Percentiles rank a stretch among this genome's conserved stretches.
phyloP scores from a whole-genome alignment of 2,888 invertebrate species.

The Andrena hattorfiana region DNA sequence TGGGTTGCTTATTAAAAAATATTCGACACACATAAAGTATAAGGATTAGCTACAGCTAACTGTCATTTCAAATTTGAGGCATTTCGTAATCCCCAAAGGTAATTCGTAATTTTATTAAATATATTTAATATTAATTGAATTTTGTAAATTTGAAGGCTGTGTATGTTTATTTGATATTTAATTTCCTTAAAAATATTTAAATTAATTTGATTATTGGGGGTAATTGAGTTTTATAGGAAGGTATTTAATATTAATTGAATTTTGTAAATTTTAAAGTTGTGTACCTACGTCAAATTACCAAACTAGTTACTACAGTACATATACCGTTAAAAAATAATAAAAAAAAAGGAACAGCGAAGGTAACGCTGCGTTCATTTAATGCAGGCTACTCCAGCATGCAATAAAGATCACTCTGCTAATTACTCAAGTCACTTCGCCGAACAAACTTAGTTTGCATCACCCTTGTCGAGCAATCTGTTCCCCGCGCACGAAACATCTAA shows the following conservation, averaged over 20 bases:
- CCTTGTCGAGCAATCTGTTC: not conserved
- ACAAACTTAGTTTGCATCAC: not conserved
- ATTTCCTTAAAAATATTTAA: too few species aligned
- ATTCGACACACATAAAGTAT: not conserved
- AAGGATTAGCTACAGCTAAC: not conserved
- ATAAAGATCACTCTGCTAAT: not conserved
- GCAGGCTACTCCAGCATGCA: not conserved
- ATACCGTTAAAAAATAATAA: not conserved
- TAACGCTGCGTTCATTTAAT: not conserved
- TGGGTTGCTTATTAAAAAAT: not conserved
- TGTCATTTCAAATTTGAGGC: too few species aligned
- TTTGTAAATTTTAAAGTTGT: too few species aligned
- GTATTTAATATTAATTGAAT: too few species aligned
- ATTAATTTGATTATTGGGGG: too few species aligned
- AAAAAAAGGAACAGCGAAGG: not conserved
- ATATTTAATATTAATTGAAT: too few species aligned
- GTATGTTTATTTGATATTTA: too few species aligned
- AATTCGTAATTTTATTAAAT: not conserved
- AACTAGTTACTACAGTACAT: too few species aligned
- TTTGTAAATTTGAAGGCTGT: too few species aligned
- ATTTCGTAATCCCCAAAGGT: not conserved
- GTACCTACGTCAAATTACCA: too few species aligned
- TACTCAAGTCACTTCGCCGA: not conserved
- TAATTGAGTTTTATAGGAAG: too few species aligned
- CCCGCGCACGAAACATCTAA: not conserved